Percentiles rank a stretch among this genome's conserved stretches.
These are phyloP conservation scores for Meteorus sp. DNA, from an alignment of 1,140 invertebrate genomes.

Conservation along the genomic window DNA sequence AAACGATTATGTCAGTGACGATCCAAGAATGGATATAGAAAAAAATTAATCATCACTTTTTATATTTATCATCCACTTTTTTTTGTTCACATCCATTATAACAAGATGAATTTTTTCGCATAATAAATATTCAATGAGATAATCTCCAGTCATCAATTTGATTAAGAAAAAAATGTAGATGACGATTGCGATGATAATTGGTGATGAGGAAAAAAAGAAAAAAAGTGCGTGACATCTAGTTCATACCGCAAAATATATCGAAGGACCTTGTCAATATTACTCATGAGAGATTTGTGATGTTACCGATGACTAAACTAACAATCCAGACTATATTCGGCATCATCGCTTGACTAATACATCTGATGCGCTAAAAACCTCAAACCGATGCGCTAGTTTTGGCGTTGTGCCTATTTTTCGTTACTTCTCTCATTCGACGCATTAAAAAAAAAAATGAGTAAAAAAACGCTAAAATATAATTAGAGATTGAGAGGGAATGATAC, in stretches of 20 bases:
- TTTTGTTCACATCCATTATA: no score
- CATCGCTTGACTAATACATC: slow-evolving; percentile 6
- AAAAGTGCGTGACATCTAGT: not conserved
- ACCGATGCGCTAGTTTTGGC: slow-evolving; percentile 27
- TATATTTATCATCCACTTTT: no score
- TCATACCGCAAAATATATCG: slow-evolving; percentile 13
- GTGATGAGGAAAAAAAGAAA: not conserved
- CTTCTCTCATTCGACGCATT: not conserved
- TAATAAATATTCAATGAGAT: no score
- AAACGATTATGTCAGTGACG: not conserved
- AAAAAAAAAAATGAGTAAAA: not conserved
- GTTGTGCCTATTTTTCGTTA: slow-evolving; percentile 19
- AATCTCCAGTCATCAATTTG: no score
- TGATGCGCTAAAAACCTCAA: slow-evolving; percentile 27
- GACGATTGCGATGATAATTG: not conserved
- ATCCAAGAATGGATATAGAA: not conserved
- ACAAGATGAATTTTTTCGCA: no score
- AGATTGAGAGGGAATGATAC: no score
- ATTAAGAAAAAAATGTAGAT: no score
- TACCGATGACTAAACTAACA: slow-evolving; percentile 32
- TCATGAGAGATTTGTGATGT: slow-evolving; percentile 18
- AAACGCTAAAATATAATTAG: not conserved
- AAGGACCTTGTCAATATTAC: slow-evolving; percentile 28
- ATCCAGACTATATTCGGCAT: slow-evolving; percentile 32
- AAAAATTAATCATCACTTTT: slow-evolving; percentile 1